Base-by-base conservation (phyloP, 1,140 invertebrate species). In the Drosophila takahashii region DNA sequence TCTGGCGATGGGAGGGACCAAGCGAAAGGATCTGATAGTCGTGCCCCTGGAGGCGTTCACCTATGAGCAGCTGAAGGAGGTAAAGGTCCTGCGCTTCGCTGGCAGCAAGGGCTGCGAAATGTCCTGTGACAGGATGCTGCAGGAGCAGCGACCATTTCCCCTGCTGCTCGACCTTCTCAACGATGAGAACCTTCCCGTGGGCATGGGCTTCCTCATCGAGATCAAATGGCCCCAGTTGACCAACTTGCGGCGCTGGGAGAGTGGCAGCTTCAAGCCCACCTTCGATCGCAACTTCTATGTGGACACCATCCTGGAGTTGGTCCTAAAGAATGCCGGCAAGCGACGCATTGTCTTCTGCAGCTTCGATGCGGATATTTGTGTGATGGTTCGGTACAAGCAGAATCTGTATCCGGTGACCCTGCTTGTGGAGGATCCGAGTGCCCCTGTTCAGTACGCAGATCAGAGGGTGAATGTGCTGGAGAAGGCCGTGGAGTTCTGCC, bases 281-380 rank as follows among this genome's bases (percentile, higher is more conserved):
- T 78, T 91, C 81, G 98, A 99, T 92, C 94, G 98, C 77, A 99
- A 99, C 90, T 92, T 95, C 47, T 98, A 97, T 92, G 93, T 99
- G 67, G 98, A 99, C 92, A 78, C 93, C 77, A 93, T 94, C 52
- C 92, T 99, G 11, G 95, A 96, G 90, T 93, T 96, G 1, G 95
- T 98, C 1, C 92, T 98, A 32, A 93, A 95, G 48, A 92, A 96
- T 90, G 96, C 95, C 11, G 95, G 95, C 0, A 92, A 94, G 10
- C 93, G 98, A 42, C 95, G 95, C 61, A 96, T 99, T 37, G 94
- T 99, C 10, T 97, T 99, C 81, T 97, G 97, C 0, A 97, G 96
- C 78, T 99, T 99, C 92, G 97, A 99, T 93, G 97, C 98, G 0
- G 98, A 99, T 87, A 96, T 98, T 37, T 98, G 97, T 85, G 94